A percentile compares a stretch with the other conserved stretches of the same genome.
phyloP scores from a whole-genome alignment of 2,113 vertebrate species.

The Trichechus manatus region DNA sequence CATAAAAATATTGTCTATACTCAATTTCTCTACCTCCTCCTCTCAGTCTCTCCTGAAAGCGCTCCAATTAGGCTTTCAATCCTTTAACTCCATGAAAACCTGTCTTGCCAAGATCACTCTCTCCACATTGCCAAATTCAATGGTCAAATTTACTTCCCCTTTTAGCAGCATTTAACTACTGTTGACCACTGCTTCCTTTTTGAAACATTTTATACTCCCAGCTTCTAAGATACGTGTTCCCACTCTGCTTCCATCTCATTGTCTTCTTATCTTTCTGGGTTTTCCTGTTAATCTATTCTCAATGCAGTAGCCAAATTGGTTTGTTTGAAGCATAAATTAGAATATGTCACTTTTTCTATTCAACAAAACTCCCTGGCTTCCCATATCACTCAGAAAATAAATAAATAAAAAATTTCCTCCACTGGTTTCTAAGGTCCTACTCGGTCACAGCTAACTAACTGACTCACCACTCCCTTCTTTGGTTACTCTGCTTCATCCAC shows the following conservation, averaged over 20 bases:
- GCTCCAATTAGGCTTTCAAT: not conserved
- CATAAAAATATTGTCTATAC: not conserved
- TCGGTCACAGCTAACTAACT: not conserved
- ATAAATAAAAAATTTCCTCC: not conserved
- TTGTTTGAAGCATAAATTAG: not conserved
- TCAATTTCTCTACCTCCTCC: not conserved
- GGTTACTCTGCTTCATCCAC: not conserved
- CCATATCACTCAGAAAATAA: not conserved
- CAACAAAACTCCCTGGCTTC: not conserved
- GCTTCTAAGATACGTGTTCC: not conserved
- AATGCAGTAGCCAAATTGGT: not conserved
- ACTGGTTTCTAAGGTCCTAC: not conserved
- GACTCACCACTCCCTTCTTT: not conserved
- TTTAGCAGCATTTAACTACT: not conserved
- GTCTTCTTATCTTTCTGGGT: not conserved
- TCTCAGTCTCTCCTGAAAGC: not conserved
- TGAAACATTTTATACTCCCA: not conserved
- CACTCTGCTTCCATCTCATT: not conserved
- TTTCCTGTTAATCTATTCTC: conserved; percentile 25
- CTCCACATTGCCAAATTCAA: not conserved
- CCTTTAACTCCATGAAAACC: not conserved
- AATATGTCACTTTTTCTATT: not conserved
- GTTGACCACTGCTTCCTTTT: not conserved
- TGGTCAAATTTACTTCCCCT: not conserved
- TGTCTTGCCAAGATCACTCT: not conserved